A percentile compares a stretch with the other conserved stretches of the same genome.
Evolutionary conservation across 2,113 vertebrate species (phyloP).

Genomic region (Lates calcarifer): DNA sequence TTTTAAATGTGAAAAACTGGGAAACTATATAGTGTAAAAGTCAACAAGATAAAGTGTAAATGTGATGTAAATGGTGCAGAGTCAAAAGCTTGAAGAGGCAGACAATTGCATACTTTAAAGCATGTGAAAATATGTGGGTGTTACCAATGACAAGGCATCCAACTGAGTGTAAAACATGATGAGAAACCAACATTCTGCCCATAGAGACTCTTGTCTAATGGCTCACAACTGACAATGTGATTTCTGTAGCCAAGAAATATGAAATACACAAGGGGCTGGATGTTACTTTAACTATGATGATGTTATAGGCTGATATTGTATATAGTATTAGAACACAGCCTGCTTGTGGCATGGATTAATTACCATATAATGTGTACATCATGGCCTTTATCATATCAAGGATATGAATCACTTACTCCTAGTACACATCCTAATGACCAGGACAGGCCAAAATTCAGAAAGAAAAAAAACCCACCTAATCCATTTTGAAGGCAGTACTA

Average conservation of each 20-base stretch:
- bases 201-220: conserved; percentile 8
- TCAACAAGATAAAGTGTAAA: conserved; percentile 49
- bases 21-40: conserved; percentile 43
- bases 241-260: not conserved
- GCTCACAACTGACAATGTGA: not conserved
- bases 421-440: not conserved
- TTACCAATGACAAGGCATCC: conserved; percentile 18
- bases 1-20: conserved; percentile 16
- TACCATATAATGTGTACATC: no score
- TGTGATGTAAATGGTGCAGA: conserved; percentile 43
- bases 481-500: conserved; percentile 48
- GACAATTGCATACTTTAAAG: conserved; percentile 35
- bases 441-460: not conserved
- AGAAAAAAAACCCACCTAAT: conserved; percentile 24
- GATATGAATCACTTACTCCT: no score
- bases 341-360: no score
- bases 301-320: no score
- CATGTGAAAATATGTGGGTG: conserved; percentile 24
- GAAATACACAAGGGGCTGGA: not conserved
- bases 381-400: no score
- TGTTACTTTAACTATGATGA: not conserved
- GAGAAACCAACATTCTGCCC: conserved; percentile 1
- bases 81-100: conserved; percentile 51
- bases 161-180: conserved; percentile 28
- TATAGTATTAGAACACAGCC: no score